Evolutionary conservation across 1,140 invertebrate species (phyloP), one percentile per base, ranked within the genome.

Genomic region (Gonioctena quinquepunctata): DNA sequence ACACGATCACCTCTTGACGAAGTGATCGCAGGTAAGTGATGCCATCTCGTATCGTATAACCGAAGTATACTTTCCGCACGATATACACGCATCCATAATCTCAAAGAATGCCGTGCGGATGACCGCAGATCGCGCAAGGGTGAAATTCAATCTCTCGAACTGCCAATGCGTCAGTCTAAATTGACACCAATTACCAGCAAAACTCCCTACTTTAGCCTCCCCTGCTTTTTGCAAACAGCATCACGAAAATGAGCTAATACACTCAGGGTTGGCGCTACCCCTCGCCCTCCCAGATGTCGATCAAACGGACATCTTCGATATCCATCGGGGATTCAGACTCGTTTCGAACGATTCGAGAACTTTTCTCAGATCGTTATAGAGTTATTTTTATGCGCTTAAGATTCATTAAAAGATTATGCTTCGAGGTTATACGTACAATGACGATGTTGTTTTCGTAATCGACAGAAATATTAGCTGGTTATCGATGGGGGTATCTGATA

Each of bases 121-220:
- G 75, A 73, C 75, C 75, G 68, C 71, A 75, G 71, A 69, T 65
- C 71, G 66, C 69, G 56, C 61, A 75, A 70, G 76, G 74, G 73
- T 81, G 81, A 79, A 82, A 83, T 76, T 76, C 77, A 76, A 82
- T 75, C 76, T 66, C 71, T 78, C 72, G 76, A 76, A 78, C 76
- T 76, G 78, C 68, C 77, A 78, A 81, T 82, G 80, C 81, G 80
- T 82, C 82, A 82, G 80, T 79, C 80, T 87, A 89, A 89, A 89
- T 88, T 89, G 88, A 87, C 87, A 88, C 87, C 87, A 89, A 89
- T 89, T 89, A 89, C 87, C 87, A 88, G 87, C 85, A 88, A 88
- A 88, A 88, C 87, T 87, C 87, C 87, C 86, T 87, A 79, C 81
- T 76, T 72, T 78, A 70, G 75, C 79, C 79, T 80, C 77, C 79